Evolutionary conservation across 2,797 vertebrate genomes (phyloP).

Genomic region (Micrastur ruficollis): DNA sequence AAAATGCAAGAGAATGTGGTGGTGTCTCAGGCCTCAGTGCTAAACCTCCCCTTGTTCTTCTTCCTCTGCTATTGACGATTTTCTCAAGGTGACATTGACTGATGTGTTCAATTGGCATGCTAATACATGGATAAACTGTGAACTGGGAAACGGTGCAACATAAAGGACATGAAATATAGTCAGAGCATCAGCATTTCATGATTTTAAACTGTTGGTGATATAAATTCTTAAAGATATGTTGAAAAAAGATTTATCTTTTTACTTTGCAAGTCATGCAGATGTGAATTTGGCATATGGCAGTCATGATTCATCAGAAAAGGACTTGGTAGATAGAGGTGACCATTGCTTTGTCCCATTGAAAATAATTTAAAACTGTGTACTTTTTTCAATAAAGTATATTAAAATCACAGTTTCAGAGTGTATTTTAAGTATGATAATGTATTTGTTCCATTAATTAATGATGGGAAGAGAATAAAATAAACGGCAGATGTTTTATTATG

Average conservation of each 20-base stretch:
- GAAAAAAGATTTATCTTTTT: slow-evolving; percentile 76
- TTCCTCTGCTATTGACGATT: slow-evolving; percentile 77
- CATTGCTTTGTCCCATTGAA: slow-evolving; percentile 88
- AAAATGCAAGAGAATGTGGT: slow-evolving; percentile 96
- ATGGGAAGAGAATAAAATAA: slow-evolving; percentile 21
- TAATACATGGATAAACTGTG: slow-evolving; percentile 81
- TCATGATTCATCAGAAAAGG: slow-evolving; percentile 76
- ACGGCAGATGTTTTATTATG: neutral
- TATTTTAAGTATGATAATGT: slow-evolving; percentile 39
- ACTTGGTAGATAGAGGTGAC: slow-evolving; percentile 61
- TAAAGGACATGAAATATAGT: slow-evolving; percentile 79
- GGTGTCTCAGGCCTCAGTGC: slow-evolving; percentile 76
- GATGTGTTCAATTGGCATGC: slow-evolving; percentile 78
- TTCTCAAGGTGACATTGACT: slow-evolving; percentile 90
- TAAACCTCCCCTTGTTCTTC: slow-evolving; percentile 69
- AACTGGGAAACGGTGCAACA: slow-evolving; percentile 81
- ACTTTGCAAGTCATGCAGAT: slow-evolving; percentile 76
- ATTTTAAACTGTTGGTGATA: slow-evolving; percentile 83
- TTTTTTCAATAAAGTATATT: slow-evolving; percentile 98
- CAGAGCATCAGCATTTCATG: slow-evolving; percentile 83
- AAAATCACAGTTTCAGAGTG: slow-evolving; percentile 77
- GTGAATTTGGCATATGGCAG: slow-evolving; percentile 74
- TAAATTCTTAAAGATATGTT: slow-evolving; percentile 81
- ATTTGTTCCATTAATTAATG: neutral
- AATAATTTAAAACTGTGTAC: slow-evolving; percentile 90